phyloP scores from a whole-genome alignment of 2,888 invertebrate species.

The Volucella bombylans region DNA sequence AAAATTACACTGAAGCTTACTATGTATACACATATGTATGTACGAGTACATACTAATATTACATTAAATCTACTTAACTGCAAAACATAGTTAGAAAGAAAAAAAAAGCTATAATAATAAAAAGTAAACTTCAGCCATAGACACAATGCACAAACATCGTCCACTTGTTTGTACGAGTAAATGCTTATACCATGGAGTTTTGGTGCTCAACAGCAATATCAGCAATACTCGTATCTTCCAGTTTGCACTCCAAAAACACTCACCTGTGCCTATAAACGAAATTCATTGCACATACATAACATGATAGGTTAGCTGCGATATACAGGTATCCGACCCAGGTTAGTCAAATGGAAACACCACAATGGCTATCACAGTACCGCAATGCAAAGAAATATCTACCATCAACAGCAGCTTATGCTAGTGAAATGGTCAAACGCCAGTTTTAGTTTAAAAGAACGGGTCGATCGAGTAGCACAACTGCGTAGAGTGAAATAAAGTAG shows the following conservation, averaged over 20 bases:
- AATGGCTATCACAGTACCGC: conserved; percentile 62
- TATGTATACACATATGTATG: too few relatives aligned
- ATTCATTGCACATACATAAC: conserved; percentile 55
- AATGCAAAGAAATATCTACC: conserved; percentile 53
- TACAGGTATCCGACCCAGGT: conserved; percentile 59
- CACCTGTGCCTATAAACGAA: conserved; percentile 55
- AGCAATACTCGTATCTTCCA: conserved; percentile 35
- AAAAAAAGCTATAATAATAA: too few relatives aligned
- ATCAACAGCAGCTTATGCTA: conserved; percentile 52
- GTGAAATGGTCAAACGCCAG: conserved; percentile 65
- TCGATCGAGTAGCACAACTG: conserved; percentile 71
- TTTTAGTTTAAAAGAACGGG: conserved; percentile 74
- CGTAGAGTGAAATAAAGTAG: conserved; percentile 43
- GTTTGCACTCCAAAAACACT: conserved; percentile 54
- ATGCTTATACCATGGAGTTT: conserved; percentile 12
- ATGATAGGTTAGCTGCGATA: conserved; percentile 32
- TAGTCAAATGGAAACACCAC: conserved; percentile 67
- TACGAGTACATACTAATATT: too few relatives aligned
- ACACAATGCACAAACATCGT: conserved; percentile 33
- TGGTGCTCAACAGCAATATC: conserved; percentile 15
- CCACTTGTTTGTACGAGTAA: conserved; percentile 21
- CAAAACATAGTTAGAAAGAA: too few relatives aligned
- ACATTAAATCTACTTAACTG: too few relatives aligned
- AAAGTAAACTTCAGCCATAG: neutral
- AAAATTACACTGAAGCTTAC: too few relatives aligned